Conservation (phyloP, 2,888 invertebrate genomes). For the Aricia artaxerxes region DNA sequence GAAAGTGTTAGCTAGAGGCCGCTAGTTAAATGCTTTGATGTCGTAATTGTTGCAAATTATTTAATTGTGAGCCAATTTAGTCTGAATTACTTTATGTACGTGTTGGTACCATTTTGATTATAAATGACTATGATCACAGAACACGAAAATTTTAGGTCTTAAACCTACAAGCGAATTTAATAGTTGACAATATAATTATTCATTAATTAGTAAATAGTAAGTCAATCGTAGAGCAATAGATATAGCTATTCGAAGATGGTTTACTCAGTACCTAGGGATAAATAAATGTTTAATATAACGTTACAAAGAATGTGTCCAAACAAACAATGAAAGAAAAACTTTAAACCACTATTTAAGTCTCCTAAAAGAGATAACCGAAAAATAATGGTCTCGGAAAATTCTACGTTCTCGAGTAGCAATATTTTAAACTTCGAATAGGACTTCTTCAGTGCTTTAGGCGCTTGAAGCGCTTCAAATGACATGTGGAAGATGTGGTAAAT, state of each 20-base stretch:
- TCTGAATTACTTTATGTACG: background rate
- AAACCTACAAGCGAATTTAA: background rate
- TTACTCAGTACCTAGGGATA: no score
- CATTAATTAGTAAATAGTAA: no score
- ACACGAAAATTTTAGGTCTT: background rate
- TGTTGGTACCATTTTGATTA: background rate
- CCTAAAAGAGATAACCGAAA: background rate
- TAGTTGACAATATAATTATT: background rate
- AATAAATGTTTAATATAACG: background rate
- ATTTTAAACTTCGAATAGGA: background rate
- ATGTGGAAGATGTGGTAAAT: slow-evolving; percentile 11
- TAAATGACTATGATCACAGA: background rate
- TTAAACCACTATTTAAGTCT: background rate
- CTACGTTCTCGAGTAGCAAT: background rate
- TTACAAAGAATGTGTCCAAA: background rate
- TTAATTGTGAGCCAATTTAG: slow-evolving; percentile 9
- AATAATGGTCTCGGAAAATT: background rate
- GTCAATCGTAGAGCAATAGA: no score
- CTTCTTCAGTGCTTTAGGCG: background rate
- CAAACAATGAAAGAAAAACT: background rate
- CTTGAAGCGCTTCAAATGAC: slow-evolving; percentile 1
- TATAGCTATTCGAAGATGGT: no score
- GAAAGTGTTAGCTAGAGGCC: background rate
- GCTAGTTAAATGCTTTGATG: background rate
- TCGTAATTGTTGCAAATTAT: slow-evolving; percentile 23